Percentiles rank a stretch among this genome's conserved stretches.
phyloP scores from a whole-genome alignment of 2,888 invertebrate genomes.

The Trachelus iudaicus region DNA sequence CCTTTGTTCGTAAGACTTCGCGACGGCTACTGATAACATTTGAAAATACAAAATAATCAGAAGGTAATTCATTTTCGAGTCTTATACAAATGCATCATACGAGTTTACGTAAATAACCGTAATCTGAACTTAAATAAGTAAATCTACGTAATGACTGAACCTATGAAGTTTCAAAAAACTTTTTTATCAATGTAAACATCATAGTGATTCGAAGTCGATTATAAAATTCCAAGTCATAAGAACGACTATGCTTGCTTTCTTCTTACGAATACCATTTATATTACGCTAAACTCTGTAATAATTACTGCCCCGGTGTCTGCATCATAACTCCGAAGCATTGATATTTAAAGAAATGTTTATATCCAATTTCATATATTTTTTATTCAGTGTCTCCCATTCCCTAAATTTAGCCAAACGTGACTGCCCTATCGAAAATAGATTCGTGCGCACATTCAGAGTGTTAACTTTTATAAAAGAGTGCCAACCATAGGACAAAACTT shows the following conservation, averaged over 20 bases:
- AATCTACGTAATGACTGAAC: too few relatives aligned
- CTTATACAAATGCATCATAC: background rate
- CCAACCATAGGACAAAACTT: background rate
- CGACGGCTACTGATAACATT: background rate
- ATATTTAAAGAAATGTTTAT: background rate
- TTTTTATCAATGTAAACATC: background rate
- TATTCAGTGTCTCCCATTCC: background rate
- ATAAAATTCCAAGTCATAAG: background rate
- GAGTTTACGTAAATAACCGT: background rate
- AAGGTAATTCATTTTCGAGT: background rate
- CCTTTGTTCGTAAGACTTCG: background rate
- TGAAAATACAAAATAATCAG: background rate
- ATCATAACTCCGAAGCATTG: too few relatives aligned
- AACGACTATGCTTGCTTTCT: background rate
- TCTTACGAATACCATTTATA: background rate
- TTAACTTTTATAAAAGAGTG: background rate
- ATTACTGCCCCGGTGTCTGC: background rate
- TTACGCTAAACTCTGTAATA: background rate
- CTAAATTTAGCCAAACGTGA: too few relatives aligned
- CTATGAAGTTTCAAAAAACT: background rate
- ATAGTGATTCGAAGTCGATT: background rate
- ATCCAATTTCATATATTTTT: background rate
- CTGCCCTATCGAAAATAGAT: too few relatives aligned
- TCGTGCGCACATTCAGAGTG: background rate
- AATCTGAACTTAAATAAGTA: too few relatives aligned